Percentiles rank a stretch among this genome's conserved stretches.
Conservation (phyloP, 2,113 vertebrate species). For the Triplophysa tibetana region DNA sequence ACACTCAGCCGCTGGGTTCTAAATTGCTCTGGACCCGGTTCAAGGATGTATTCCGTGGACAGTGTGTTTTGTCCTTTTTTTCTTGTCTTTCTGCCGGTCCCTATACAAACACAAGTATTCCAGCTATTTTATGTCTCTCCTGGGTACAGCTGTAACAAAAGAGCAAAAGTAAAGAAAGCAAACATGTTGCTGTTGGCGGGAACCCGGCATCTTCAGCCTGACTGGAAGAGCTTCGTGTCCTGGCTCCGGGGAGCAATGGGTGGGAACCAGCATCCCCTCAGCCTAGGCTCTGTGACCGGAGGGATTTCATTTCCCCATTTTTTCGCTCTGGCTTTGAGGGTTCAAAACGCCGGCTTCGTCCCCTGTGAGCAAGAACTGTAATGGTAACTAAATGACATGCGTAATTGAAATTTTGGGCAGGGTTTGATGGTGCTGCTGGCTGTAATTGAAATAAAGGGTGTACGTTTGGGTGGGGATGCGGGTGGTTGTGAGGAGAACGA, state of each 20-base stretch:
- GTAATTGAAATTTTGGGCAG: slow-evolving; percentile 66
- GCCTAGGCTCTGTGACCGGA: slow-evolving; percentile 39
- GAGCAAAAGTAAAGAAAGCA: slow-evolving; percentile 68
- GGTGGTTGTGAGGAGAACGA: slow-evolving; percentile 6
- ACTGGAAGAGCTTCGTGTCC: slow-evolving; percentile 53
- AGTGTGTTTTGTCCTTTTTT: slow-evolving; percentile 51
- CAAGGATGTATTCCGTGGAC: slow-evolving; percentile 76
- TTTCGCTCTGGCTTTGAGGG: slow-evolving; percentile 33
- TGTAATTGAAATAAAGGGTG: slow-evolving; percentile 76
- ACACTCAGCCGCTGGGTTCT: slow-evolving; percentile 38
- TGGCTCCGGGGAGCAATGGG: slow-evolving; percentile 57
- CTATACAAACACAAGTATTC: slow-evolving; percentile 70
- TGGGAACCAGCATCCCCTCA: slow-evolving; percentile 46
- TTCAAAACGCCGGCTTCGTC: slow-evolving; percentile 11
- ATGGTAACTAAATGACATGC: slow-evolving; percentile 48
- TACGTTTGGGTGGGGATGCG: slow-evolving; percentile 14
- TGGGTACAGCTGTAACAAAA: slow-evolving; percentile 74
- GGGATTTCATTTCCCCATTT: slow-evolving; percentile 41
- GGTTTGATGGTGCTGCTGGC: slow-evolving; percentile 75
- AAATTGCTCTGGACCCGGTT: slow-evolving; percentile 64
- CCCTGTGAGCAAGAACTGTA: slow-evolving; percentile 36
- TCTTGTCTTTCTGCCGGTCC: slow-evolving; percentile 61
- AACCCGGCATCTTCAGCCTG: slow-evolving; percentile 49
- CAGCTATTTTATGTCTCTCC: slow-evolving; percentile 74
- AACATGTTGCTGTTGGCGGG: slow-evolving; percentile 76